Conservation (phyloP, 2,797 vertebrate genomes). For the Pteropus rufus region DNA sequence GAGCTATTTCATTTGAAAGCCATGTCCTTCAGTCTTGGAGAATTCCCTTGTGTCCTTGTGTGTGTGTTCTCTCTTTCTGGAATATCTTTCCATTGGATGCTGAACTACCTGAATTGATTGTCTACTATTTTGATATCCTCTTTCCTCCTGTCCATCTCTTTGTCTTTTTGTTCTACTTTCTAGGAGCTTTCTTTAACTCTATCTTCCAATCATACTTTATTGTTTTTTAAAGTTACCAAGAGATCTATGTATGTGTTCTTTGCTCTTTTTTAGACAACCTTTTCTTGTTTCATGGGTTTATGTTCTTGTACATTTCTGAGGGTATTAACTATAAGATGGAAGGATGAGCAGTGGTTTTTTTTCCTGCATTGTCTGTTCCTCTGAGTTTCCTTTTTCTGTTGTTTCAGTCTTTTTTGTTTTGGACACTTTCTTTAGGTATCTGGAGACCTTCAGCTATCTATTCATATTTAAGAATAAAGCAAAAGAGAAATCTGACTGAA, state of each 20-base stretch:
- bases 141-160: neutral
- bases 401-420: neutral
- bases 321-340: neutral
- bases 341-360: neutral
- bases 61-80: neutral
- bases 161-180: conserved; percentile 1
- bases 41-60: neutral
- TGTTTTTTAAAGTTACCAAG: neutral
- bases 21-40: neutral
- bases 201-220: neutral
- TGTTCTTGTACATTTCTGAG: neutral
- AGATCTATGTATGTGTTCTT: neutral
- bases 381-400: neutral
- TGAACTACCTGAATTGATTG: neutral
- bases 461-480: neutral
- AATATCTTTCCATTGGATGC: neutral
- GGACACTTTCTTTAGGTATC: neutral
- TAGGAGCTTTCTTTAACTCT: neutral
- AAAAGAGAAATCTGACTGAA: neutral
- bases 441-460: neutral
- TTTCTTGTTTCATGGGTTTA: neutral
- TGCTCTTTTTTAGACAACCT: neutral
- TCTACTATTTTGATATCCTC: neutral
- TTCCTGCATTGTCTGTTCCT: neutral
- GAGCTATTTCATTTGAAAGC: neutral